Percentiles rank a stretch among this genome's conserved stretches.
phyloP scores from a whole-genome alignment of 64 coral and sea anemone genomes.

The Acropora yongei region DNA sequence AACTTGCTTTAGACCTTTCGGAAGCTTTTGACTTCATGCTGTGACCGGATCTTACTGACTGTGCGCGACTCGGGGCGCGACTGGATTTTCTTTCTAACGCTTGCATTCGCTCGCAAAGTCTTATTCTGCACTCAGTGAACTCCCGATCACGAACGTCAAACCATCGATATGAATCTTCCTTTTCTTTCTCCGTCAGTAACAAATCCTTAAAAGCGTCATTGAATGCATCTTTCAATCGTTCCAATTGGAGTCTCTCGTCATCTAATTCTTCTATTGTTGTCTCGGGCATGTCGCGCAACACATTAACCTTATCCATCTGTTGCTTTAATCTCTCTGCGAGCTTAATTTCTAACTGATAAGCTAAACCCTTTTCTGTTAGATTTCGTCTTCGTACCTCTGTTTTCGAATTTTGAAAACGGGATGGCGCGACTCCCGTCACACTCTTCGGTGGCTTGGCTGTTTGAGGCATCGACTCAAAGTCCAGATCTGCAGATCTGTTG shows the following conservation, averaged over 20 bases:
- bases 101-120: too few relatives aligned
- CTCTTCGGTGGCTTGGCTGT: too few relatives aligned
- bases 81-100: too few relatives aligned
- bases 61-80: too few relatives aligned
- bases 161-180: neutral
- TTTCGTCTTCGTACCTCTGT: neutral
- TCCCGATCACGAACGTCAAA: neutral
- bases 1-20: too few relatives aligned
- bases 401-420: neutral
- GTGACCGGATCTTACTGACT: too few relatives aligned
- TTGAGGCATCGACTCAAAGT: too few relatives aligned
- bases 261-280: neutral
- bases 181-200: neutral
- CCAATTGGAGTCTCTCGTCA: neutral
- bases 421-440: too few relatives aligned
- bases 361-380: neutral
- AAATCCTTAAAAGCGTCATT: neutral
- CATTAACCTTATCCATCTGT: neutral
- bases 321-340: neutral
- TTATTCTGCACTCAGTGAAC: neutral
- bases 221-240: neutral
- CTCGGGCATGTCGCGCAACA: neutral
- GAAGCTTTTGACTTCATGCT: too few relatives aligned
- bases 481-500: too few relatives aligned
- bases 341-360: neutral